These are phyloP conservation scores for Zosterops hypoxanthus DNA, from an alignment of 2,113 vertebrate genomes.

Conservation along the genomic window DNA sequence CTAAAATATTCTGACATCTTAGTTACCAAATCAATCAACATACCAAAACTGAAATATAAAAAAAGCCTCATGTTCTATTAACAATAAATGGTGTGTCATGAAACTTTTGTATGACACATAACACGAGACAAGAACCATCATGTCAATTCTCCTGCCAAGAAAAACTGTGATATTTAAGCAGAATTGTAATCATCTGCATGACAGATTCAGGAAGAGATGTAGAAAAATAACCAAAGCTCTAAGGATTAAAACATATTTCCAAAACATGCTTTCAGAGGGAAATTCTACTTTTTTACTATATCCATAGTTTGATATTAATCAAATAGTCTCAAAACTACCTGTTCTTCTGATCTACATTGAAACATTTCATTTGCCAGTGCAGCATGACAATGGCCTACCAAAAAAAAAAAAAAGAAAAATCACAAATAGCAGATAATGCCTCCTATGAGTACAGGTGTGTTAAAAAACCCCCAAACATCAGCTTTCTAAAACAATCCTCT, in stretches of 20 bases:
- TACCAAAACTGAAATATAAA: neutral
- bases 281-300: neutral
- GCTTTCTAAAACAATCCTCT: neutral
- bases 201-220: neutral
- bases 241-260: neutral
- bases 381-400: accelerated
- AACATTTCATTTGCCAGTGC: neutral
- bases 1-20: neutral
- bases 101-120: neutral
- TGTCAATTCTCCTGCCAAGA: neutral
- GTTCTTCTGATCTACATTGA: neutral
- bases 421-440: neutral
- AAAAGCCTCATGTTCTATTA: neutral
- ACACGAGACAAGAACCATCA: neutral
- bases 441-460: neutral
- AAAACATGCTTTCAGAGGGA: neutral
- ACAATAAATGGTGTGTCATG: neutral
- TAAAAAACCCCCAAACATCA: neutral
- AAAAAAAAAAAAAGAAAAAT: too few relatives aligned
- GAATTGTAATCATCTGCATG: neutral
- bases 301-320: neutral
- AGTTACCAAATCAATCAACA: neutral
- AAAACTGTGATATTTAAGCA: neutral
- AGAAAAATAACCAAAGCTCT: neutral
- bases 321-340: neutral